A percentile compares a stretch with the other conserved stretches of the same genome.
Conservation (phyloP, 1,140 invertebrate genomes). For the Periplaneta americana region DNA sequence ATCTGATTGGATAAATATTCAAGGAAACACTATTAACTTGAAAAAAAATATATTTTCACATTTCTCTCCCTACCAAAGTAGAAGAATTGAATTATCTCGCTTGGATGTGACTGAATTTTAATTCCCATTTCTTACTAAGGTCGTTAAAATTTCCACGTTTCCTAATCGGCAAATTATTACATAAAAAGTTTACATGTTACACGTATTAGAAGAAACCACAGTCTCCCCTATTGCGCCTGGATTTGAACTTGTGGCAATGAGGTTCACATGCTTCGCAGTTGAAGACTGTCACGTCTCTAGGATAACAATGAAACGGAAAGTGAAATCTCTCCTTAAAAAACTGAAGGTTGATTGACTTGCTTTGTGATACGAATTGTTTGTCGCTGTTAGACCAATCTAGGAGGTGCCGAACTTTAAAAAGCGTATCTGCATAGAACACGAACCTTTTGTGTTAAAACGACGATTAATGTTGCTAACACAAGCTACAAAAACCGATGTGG, state of each 20-base stretch:
- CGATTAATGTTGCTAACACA: no score
- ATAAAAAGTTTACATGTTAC: background rate
- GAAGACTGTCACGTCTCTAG: background rate
- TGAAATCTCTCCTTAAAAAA: background rate
- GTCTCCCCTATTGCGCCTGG: background rate
- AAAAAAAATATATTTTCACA: background rate
- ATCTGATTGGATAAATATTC: background rate
- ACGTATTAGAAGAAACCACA: background rate
- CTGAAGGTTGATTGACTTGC: background rate
- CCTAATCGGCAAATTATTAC: background rate
- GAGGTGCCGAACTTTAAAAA: no score
- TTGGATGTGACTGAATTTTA: background rate
- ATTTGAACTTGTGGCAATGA: background rate
- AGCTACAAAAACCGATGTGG: no score
- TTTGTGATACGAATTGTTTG: no score
- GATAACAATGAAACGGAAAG: background rate
- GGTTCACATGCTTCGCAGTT: background rate
- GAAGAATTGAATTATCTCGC: background rate
- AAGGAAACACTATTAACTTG: background rate
- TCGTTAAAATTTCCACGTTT: background rate
- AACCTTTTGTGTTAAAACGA: no score
- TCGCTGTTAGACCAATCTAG: no score
- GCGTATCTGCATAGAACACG: no score
- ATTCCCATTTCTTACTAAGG: background rate
- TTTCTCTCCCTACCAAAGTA: background rate